phyloP scores from a whole-genome alignment of 2,888 invertebrate species.

The Plebejus melissa region DNA sequence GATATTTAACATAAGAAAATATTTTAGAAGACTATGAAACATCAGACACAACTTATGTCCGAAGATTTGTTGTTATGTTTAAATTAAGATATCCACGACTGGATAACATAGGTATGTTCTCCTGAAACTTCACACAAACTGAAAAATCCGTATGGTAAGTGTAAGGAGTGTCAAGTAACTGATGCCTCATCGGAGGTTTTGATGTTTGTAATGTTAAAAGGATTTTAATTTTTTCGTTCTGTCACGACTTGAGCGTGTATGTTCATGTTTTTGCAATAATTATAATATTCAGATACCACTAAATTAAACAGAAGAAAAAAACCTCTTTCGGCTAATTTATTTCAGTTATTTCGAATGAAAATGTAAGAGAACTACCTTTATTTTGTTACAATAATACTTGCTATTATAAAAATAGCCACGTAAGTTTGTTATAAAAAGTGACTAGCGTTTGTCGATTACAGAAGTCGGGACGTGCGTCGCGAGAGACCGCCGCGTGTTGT shows the following conservation, averaged over 20 bases:
- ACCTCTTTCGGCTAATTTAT: not conserved
- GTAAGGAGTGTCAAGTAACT: constrained; percentile 68
- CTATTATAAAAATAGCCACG: constrained; percentile 2
- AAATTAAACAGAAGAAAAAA: not conserved
- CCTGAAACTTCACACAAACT: constrained; percentile 54
- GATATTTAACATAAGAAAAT: not conserved
- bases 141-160: constrained; percentile 63
- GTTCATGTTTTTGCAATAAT: not conserved
- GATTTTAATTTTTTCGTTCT: constrained; percentile 26
- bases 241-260: constrained; percentile 20
- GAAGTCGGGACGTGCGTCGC: constrained; percentile 56
- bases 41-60: not conserved
- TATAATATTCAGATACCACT: not conserved
- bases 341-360: constrained; percentile 3
- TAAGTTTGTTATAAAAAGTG: constrained; percentile 25
- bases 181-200: constrained; percentile 58
- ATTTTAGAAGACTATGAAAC: not conserved
- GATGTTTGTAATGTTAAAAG: constrained; percentile 38
- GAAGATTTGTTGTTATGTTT: not conserved
- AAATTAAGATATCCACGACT: constrained; percentile 55
- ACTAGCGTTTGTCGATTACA: constrained; percentile 47
- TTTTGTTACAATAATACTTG: constrained; percentile 28
- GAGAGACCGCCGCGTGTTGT: constrained; percentile 53
- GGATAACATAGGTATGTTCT: constrained; percentile 59
- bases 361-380: not conserved